Evolutionary conservation across 2,113 vertebrate species (phyloP).

Genomic region (Okapia johnstoni): DNA sequence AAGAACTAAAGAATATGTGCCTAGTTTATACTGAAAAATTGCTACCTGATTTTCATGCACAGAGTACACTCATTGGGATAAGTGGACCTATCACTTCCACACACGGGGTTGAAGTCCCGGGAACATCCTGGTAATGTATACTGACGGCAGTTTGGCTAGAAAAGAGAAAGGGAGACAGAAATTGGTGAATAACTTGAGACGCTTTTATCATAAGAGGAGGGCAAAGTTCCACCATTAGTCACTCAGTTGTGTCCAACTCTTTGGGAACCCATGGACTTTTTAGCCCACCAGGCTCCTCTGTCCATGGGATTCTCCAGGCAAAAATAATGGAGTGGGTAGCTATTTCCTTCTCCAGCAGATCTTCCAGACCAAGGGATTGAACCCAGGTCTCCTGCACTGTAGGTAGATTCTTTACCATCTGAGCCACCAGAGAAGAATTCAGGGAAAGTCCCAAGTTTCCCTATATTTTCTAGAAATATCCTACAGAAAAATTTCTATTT

Average conservation of each 20-base stretch:
- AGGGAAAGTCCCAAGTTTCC: neutral
- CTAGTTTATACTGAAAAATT: neutral
- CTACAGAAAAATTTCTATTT: neutral
- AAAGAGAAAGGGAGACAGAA: slow-evolving; percentile 29
- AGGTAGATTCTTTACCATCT: neutral
- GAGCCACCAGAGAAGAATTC: neutral
- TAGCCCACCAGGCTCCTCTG: neutral
- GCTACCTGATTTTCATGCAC: slow-evolving; percentile 66
- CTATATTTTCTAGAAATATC: neutral
- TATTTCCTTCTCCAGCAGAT: neutral
- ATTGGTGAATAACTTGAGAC: neutral
- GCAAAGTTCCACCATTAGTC: neutral
- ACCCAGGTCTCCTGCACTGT: neutral
- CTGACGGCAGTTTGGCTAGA: slow-evolving; percentile 46
- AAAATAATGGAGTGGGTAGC: neutral
- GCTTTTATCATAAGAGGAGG: neutral
- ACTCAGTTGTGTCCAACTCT: neutral
- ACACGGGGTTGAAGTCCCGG: slow-evolving; percentile 56
- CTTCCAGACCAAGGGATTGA: neutral
- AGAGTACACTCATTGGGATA: slow-evolving; percentile 63
- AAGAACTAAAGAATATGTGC: neutral
- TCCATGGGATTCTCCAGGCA: neutral
- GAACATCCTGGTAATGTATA: slow-evolving; percentile 54
- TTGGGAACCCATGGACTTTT: neutral
- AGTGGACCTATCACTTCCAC: slow-evolving; percentile 60